Base-by-base conservation (phyloP, 1,140 invertebrate species). In the Neodiprion pinetum region DNA sequence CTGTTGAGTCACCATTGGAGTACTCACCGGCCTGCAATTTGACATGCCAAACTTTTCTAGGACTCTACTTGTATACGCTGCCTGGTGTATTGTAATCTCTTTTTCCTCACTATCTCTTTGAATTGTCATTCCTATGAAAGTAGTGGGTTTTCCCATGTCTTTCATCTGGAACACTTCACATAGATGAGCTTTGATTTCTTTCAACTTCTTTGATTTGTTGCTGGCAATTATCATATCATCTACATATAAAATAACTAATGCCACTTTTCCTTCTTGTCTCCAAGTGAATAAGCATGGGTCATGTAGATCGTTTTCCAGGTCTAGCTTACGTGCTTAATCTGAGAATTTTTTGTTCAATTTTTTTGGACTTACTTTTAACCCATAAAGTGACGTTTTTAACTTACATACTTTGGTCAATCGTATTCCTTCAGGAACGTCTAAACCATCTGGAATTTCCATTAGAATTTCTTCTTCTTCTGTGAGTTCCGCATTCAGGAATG, bases 11-110 rank as follows among this genome's bases (percentile, higher is more conserved):
- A 72, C 79, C n/a, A 83, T 80, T 5, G 83, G 84, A 14, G 81
- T 83, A 69, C 75, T 76, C 71, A 76, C 67, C 71, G 79, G 71
- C 40, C 82, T 80, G 75, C 82, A 84, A 40, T 86, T 76, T 70
- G 49, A 72, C 81, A 85, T 82, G 21, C 82, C 77, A 72, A 84
- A 84, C 53, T 70, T 77, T 66, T 79, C 53, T 70, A 82, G 49
- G 17, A 84, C 74, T 5, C n/a, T 78, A 61, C 72, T 72, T 17
- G 72, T 76, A 72, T 78, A 78, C 7, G 10, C 47, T 12, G 66
- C 9, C 47, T 76, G 71, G 10, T 76, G 66, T 72, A 76, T 40
- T 7, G 72, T 3, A 9, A 74, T 70, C 28, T 40, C 72, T 50
- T 48, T 72, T 9, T 76, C 67, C 47, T 74, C 21, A 72, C 70